Evolutionary conservation across 2,888 invertebrate genomes (phyloP).

Genomic region (Dermolepida albohirtum): DNA sequence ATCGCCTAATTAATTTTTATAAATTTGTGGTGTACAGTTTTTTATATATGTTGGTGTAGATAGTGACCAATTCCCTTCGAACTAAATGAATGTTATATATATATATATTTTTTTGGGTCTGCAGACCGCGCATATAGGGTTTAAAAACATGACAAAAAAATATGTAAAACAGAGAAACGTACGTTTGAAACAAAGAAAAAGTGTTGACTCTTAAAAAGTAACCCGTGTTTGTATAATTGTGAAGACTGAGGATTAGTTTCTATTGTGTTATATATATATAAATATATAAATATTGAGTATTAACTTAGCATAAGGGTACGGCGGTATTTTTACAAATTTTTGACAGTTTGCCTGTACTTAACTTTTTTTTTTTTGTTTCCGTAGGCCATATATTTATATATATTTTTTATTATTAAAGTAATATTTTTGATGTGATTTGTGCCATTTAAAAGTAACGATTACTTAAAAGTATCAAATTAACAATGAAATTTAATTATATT

Average conservation of each 20-base stretch:
- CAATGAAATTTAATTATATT: no score
- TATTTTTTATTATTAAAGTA: no score
- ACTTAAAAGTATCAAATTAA: no score
- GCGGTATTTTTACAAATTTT: conserved; percentile 42
- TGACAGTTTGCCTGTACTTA: conserved; percentile 44
- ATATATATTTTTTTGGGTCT: conserved; percentile 62
- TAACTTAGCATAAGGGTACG: conserved; percentile 56
- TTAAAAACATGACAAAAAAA: conserved; percentile 47
- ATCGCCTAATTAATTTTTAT: conserved; percentile 53
- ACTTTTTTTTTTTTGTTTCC: conserved; percentile 3
- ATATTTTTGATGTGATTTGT: no score
- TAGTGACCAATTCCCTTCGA: conserved; percentile 57
- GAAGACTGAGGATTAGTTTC: conserved; percentile 65
- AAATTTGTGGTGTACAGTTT: conserved; percentile 62
- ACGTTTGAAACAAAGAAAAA: conserved; percentile 16
- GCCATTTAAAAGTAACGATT: no score
- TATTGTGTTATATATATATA: conserved; percentile 60
- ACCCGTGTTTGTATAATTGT: conserved; percentile 64
- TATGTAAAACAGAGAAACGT: conserved; percentile 49
- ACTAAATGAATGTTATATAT: conserved; percentile 51
- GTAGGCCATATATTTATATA: no score
- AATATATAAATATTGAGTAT: conserved; percentile 53
- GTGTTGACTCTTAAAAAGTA: conserved; percentile 40
- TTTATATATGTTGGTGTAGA: conserved; percentile 58
- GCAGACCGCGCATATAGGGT: conserved; percentile 58